These are phyloP conservation scores for Drosophila falleni DNA, from an alignment of 2,888 invertebrate genomes.

Conservation along the genomic window DNA sequence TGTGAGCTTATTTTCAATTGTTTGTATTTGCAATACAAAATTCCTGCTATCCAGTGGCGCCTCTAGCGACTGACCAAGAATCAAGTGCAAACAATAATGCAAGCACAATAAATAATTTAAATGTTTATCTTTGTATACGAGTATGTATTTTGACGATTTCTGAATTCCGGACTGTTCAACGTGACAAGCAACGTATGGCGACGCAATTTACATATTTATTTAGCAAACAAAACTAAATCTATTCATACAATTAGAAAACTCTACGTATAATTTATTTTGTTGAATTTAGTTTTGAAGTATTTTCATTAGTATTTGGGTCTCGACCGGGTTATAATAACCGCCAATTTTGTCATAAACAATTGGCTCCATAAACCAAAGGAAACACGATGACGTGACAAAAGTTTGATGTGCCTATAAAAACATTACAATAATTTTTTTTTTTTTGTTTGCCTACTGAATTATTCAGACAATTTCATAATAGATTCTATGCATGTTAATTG, in stretches of 20 bases:
- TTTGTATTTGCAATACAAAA: conserved; percentile 24
- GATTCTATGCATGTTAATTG: conserved; percentile 40
- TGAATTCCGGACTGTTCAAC: conserved; percentile 22
- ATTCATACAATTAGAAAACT: conserved; percentile 31
- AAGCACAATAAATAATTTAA: conserved; percentile 10
- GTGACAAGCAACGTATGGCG: conserved; percentile 43
- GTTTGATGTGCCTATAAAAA: conserved; percentile 23
- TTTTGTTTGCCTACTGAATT: conserved; percentile 17
- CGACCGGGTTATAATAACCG: conserved; percentile 62
- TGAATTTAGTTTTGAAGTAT: conserved; percentile 10
- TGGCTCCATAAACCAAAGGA: conserved; percentile 59
- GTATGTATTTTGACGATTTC: conserved; percentile 15
- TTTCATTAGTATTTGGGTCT: conserved; percentile 66
- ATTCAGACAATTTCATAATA: conserved; percentile 13
- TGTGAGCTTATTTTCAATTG: conserved; percentile 8
- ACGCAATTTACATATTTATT: conserved; percentile 9
- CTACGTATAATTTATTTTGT: conserved; percentile 7
- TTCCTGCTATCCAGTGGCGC: conserved; percentile 23
- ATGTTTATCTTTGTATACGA: conserved; percentile 9
- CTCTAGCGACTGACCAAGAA: conserved; percentile 1
- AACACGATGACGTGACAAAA: conserved; percentile 53
- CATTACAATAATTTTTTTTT: conserved; percentile 13
- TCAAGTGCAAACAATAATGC: conserved; percentile 17
- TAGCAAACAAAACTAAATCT: conserved; percentile 32
- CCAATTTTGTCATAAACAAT: conserved; percentile 61